Evolutionary conservation across 2,888 invertebrate species (phyloP).

Genomic region (Drosophila prolongata): DNA sequence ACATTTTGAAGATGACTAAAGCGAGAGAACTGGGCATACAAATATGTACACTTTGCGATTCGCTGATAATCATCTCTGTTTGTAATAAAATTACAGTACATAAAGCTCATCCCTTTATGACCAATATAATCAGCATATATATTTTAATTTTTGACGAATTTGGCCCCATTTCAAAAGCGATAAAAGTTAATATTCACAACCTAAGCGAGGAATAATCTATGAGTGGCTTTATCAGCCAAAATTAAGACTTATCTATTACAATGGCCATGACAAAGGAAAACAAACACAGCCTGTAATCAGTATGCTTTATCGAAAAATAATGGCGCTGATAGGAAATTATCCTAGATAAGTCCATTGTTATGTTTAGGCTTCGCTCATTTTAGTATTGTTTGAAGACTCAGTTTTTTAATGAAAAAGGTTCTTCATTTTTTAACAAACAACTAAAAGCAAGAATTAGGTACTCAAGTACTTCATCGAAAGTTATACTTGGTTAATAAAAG

Average conservation of each 20-base stretch:
- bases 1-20: not conserved
- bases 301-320: constrained; percentile 19
- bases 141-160: not conserved
- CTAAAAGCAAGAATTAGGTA: no score
- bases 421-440: no score
- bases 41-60: not conserved
- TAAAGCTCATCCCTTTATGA: not conserved
- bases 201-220: constrained; percentile 4
- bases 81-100: not conserved
- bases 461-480: no score
- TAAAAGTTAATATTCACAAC: not conserved
- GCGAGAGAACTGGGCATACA: not conserved
- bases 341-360: constrained; percentile 14
- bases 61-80: constrained; percentile 5
- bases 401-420: no score
- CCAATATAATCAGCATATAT: not conserved
- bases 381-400: not conserved
- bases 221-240: constrained; percentile 12
- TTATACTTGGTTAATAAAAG: not conserved
- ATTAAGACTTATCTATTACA: constrained; percentile 16
- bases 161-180: constrained; percentile 2
- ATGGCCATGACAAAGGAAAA: constrained; percentile 20
- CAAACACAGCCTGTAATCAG: constrained; percentile 19
- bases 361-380: constrained; percentile 3
- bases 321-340: constrained; percentile 17